Conservation (phyloP, 2,888 invertebrate species). For the Drosophila kambysellisi region DNA sequence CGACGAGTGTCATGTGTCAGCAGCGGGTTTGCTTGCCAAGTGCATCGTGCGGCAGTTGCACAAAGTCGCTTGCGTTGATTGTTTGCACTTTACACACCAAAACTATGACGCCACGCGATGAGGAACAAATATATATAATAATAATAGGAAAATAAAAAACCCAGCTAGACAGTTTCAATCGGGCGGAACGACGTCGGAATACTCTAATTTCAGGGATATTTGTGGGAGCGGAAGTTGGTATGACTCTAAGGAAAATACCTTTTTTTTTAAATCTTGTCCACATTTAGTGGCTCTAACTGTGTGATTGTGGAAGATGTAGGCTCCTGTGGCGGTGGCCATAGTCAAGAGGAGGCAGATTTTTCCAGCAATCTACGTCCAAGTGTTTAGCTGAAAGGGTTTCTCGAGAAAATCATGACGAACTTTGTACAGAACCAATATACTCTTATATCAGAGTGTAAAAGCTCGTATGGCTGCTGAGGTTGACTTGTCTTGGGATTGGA, state of each 20-base stretch:
- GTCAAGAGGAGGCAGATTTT: background rate
- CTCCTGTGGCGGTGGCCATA: background rate
- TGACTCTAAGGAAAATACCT: background rate
- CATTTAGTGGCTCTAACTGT: background rate
- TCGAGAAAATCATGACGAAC: background rate
- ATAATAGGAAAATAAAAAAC: constrained; percentile 5
- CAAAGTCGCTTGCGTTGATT: constrained; percentile 77
- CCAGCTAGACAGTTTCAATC: background rate
- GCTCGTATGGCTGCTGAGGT: constrained; percentile 34
- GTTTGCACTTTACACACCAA: constrained; percentile 77
- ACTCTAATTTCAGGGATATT: background rate
- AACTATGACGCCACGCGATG: constrained; percentile 56
- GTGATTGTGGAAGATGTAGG: background rate
- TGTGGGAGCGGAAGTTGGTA: too few species aligned
- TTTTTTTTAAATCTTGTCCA: background rate
- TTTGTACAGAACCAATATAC: background rate
- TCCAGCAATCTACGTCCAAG: background rate
- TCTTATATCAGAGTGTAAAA: background rate
- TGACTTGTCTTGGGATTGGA: constrained; percentile 13
- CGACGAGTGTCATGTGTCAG: constrained; percentile 1
- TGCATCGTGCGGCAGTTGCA: constrained; percentile 60
- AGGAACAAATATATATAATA: constrained; percentile 16
- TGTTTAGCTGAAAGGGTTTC: background rate
- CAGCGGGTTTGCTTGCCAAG: constrained; percentile 12
- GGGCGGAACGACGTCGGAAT: background rate